These are phyloP conservation scores for Acipenser transmontanus DNA, from an alignment of 2,797 vertebrate species.

Conservation along the genomic window DNA sequence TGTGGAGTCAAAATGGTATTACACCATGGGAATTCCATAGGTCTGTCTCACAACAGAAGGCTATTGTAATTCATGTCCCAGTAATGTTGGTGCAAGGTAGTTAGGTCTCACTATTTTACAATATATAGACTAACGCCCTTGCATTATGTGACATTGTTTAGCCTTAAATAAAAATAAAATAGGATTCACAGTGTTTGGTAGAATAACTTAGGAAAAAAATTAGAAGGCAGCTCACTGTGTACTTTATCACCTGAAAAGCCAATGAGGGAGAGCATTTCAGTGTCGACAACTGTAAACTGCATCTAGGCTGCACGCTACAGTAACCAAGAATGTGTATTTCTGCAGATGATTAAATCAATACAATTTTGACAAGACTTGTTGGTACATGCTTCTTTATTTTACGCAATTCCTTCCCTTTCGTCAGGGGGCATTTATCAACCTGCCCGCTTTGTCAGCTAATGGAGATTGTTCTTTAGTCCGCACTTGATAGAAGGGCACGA, in stretches of 20 bases:
- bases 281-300: conserved; percentile 76
- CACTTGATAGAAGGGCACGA: conserved; percentile 85
- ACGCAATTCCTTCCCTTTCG: conserved; percentile 96
- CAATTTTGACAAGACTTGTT: conserved; percentile 99
- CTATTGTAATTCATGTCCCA: conserved; percentile 60
- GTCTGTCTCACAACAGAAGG: conserved; percentile 58
- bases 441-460: conserved; percentile 92
- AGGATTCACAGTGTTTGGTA: conserved; percentile 60
- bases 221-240: conserved; percentile 68
- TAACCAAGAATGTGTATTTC: conserved; percentile 98
- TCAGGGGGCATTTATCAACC: conserved; percentile 97
- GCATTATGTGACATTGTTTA: conserved; percentile 44
- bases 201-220: conserved; percentile 54
- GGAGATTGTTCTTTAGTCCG: conserved; percentile 93
- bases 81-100: conserved; percentile 38
- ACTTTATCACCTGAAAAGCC: conserved; percentile 79
- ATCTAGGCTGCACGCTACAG: conserved; percentile 88
- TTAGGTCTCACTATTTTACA: conserved; percentile 36
- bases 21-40: conserved; percentile 46
- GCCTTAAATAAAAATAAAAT: conserved; percentile 67
- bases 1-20: conserved; percentile 14
- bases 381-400: conserved; percentile 99
- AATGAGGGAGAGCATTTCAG: conserved; percentile 63
- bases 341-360: conserved; percentile 99
- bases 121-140: conserved; percentile 42